These are phyloP conservation scores for Diorhabda carinulata DNA, from an alignment of 1,140 invertebrate genomes.

Conservation along the genomic window DNA sequence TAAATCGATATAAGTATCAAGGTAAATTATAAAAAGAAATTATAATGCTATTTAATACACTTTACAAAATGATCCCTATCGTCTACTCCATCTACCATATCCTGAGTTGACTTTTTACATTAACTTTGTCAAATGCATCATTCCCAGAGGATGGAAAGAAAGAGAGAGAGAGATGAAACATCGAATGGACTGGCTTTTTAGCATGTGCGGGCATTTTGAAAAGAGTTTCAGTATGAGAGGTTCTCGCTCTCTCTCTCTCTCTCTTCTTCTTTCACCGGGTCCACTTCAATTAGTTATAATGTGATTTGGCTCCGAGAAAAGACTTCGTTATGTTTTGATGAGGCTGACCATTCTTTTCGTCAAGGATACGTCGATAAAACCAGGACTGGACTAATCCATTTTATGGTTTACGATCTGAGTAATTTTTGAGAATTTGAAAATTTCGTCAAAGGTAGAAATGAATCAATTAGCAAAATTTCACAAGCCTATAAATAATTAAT, in stretches of 20 bases:
- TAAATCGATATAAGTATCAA: no score
- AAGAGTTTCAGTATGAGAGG: conserved; percentile 13
- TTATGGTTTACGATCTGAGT: background rate
- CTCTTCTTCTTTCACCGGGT: conserved; percentile 30
- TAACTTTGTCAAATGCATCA: conserved; percentile 27
- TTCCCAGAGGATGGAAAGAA: conserved; percentile 9
- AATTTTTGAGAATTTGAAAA: no score
- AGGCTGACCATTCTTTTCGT: conserved; percentile 41
- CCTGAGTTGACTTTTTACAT: conserved; percentile 18
- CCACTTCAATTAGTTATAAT: conserved; percentile 46
- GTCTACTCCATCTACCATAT: conserved; percentile 2
- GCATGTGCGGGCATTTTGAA: conserved; percentile 21
- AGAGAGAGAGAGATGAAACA: background rate
- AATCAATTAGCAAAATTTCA: no score
- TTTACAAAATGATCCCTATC: conserved; percentile 2
- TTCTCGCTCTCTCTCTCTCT: conserved; percentile 24
- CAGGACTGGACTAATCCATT: conserved; percentile 2
- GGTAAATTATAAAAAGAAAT: background rate
- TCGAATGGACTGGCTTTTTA: conserved; percentile 18
- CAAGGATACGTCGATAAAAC: conserved; percentile 14
- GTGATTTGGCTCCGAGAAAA: conserved; percentile 43
- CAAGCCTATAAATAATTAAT: no score
- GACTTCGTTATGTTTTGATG: conserved; percentile 45
- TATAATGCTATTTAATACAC: background rate
- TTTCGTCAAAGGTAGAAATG: no score